Evolutionary conservation across 37 sponge, comb jelly and placozoan genomes (phyloP).

Genomic region (Theonella swinhoei): DNA sequence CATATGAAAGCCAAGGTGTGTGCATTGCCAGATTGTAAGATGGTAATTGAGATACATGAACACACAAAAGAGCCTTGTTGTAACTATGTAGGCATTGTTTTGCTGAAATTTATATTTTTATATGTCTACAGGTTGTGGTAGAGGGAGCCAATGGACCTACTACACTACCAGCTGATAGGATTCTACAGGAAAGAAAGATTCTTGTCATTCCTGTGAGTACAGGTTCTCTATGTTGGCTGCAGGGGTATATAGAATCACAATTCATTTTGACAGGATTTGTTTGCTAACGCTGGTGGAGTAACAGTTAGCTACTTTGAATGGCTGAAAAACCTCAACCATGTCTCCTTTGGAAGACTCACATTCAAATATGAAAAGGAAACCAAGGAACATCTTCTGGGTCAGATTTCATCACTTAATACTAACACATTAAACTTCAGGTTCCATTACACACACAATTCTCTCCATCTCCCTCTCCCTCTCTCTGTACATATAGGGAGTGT

Average conservation of each 20-base stretch:
- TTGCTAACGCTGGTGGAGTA: conserved; percentile 98
- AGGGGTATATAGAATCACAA: not conserved
- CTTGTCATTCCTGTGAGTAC: conserved; percentile 90
- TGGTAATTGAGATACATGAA: no score
- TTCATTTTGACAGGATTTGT: conserved; percentile 67
- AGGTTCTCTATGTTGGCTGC: not conserved
- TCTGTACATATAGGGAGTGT: conserved; percentile 71
- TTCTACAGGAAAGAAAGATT: conserved; percentile 73
- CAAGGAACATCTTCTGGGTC: conserved; percentile 89
- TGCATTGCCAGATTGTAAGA: no score
- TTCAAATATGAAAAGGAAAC: conserved; percentile 94
- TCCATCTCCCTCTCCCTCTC: no score
- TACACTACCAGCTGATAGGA: conserved; percentile 92
- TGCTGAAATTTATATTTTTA: no score
- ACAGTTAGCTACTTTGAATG: conserved; percentile 99
- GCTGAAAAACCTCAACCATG: conserved; percentile 99
- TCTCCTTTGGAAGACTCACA: conserved; percentile 92
- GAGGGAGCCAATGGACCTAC: conserved; percentile 99
- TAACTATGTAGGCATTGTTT: not conserved
- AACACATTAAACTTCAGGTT: no score
- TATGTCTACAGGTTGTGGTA: conserved; percentile 18
- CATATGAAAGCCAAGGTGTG: conserved; percentile 89
- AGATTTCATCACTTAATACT: no score
- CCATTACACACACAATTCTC: no score
- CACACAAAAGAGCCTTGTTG: not conserved